These are phyloP conservation scores for Hylyphantes graminicola DNA, from an alignment of 1,140 invertebrate species.

Conservation along the genomic window DNA sequence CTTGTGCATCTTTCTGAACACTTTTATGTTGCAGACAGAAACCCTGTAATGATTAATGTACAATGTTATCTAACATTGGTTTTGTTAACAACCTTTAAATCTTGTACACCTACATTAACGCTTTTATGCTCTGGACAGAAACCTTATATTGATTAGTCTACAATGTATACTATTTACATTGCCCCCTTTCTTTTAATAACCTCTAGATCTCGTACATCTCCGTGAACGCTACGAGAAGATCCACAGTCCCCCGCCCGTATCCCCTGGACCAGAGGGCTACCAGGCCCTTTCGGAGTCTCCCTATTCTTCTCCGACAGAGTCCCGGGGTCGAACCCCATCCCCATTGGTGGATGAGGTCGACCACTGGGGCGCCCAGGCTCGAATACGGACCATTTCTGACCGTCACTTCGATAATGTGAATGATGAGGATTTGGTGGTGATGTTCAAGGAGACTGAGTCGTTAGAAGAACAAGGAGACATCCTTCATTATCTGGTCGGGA, in stretches of 20 bases:
- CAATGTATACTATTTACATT: too few species aligned
- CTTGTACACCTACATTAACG: too few species aligned
- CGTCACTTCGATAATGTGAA: slow-evolving; percentile 75
- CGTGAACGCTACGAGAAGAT: slow-evolving; percentile 54
- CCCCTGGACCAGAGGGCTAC: slow-evolving; percentile 44
- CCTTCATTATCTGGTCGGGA: slow-evolving; percentile 91
- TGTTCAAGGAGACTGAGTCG: slow-evolving; percentile 91
- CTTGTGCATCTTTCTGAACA: too few species aligned
- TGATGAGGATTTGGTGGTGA: slow-evolving; percentile 88
- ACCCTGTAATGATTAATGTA: too few species aligned
- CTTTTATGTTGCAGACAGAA: too few species aligned
- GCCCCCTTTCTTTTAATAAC: too few species aligned
- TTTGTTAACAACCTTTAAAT: too few species aligned
- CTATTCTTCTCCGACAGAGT: slow-evolving; percentile 50
- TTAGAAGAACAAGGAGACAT: slow-evolving; percentile 99
- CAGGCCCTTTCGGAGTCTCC: slow-evolving; percentile 51
- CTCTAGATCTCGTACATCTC: slow-evolving; percentile 38
- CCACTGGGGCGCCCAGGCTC: slow-evolving; percentile 25
- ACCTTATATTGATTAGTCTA: too few species aligned
- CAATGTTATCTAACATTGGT: too few species aligned
- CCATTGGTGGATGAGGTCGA: slow-evolving; percentile 46
- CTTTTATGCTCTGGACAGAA: too few species aligned
- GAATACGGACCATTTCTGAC: slow-evolving; percentile 60
- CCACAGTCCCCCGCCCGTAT: slow-evolving; percentile 51
- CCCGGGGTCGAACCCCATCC: slow-evolving; percentile 48